phyloP scores from a whole-genome alignment of 2,797 vertebrate species.

The Chiroxiphia lanceolata region DNA sequence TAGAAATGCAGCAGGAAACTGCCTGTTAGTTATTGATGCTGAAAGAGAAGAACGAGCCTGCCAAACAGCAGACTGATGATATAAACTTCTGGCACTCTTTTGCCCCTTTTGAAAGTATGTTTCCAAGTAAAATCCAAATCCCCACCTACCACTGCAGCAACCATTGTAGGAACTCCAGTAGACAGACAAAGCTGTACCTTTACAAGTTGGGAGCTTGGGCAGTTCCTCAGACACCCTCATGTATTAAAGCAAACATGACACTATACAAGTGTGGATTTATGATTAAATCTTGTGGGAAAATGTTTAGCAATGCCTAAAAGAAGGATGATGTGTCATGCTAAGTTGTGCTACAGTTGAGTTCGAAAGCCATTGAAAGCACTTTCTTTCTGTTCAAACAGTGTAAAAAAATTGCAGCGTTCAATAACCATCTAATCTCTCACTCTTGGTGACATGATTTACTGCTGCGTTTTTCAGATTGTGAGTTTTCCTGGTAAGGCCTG shows the following conservation, averaged over 20 bases:
- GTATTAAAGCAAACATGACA: background rate
- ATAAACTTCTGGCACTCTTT: background rate
- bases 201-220: background rate
- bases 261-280: background rate
- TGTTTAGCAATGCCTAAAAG: background rate
- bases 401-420: background rate
- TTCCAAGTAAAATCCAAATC: background rate
- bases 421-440: background rate
- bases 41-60: background rate
- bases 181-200: background rate
- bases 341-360: background rate
- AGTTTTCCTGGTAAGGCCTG: background rate
- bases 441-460: background rate
- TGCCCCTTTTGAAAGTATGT: background rate
- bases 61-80: background rate
- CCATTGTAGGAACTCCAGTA: background rate
- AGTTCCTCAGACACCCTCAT: background rate
- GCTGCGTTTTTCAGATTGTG: background rate
- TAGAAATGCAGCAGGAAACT: background rate
- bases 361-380: background rate
- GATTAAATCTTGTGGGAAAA: background rate
- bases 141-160: background rate
- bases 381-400: background rate
- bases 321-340: background rate
- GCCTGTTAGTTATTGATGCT: background rate